These are phyloP conservation scores for Amphimallon solstitiale DNA, from an alignment of 2,888 invertebrate genomes.

Conservation along the genomic window DNA sequence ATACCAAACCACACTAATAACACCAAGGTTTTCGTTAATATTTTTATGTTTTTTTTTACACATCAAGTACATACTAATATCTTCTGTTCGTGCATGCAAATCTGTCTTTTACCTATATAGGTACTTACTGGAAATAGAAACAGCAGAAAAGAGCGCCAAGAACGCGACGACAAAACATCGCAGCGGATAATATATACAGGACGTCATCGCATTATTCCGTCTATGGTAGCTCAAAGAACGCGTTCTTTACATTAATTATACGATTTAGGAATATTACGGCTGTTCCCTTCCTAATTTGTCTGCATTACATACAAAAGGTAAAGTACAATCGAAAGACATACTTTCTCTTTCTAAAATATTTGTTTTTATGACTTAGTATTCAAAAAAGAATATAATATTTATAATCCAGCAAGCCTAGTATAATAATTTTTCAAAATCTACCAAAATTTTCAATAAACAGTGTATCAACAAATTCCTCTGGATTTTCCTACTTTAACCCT, in stretches of 20 bases:
- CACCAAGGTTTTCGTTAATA: too few relatives aligned
- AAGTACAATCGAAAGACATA: not conserved
- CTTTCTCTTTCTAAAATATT: not conserved
- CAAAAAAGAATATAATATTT: too few relatives aligned
- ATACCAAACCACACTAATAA: too few relatives aligned
- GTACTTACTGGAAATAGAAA: not conserved
- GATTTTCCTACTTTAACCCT: too few relatives aligned
- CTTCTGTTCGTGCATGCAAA: slow-evolving; percentile 5
- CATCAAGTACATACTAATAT: slow-evolving; percentile 1
- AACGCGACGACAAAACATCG: not conserved
- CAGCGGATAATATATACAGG: slow-evolving; percentile 12
- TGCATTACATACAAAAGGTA: not conserved
- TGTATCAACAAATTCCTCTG: too few relatives aligned
- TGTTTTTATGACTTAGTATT: too few relatives aligned
- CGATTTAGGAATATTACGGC: slow-evolving; percentile 5
- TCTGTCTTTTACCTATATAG: not conserved
- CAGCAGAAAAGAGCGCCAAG: not conserved
- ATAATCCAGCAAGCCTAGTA: too few relatives aligned
- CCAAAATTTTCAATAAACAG: too few relatives aligned
- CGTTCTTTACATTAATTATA: slow-evolving; percentile 15
- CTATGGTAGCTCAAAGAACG: slow-evolving; percentile 21
- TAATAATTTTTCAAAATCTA: too few relatives aligned
- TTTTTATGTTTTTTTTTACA: not conserved
- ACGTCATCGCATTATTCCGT: slow-evolving; percentile 24
- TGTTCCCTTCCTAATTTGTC: slow-evolving; percentile 23